Evolutionary conservation across 2,113 vertebrate species (phyloP).

Genomic region (Myodes glareolus): DNA sequence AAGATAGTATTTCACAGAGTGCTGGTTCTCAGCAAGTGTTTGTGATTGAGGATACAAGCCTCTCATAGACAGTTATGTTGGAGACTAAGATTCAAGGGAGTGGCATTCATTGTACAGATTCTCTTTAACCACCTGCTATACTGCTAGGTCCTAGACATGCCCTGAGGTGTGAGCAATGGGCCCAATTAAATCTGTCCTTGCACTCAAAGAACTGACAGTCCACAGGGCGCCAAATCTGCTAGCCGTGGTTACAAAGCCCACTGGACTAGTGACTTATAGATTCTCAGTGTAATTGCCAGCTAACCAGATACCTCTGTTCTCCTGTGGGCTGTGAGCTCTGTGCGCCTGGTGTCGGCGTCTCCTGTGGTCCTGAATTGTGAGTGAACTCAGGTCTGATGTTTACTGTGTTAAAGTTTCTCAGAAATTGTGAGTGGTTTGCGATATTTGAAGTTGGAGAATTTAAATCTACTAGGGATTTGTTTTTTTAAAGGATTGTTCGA

Average conservation of each 20-base stretch:
- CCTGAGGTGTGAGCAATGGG: background rate
- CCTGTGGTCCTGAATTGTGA: background rate
- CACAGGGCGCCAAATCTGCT: background rate
- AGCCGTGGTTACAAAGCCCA: background rate
- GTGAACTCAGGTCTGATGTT: background rate
- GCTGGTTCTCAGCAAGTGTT: background rate
- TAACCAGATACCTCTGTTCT: background rate
- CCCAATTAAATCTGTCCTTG: background rate
- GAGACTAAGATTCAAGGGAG: background rate
- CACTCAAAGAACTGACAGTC: background rate
- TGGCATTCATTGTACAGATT: background rate
- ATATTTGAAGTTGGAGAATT: background rate
- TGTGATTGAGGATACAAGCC: background rate
- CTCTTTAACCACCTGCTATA: background rate
- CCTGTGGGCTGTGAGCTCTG: background rate
- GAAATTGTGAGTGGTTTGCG: constrained; percentile 16
- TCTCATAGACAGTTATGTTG: background rate
- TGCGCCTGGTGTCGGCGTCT: too few relatives aligned
- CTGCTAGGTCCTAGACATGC: background rate
- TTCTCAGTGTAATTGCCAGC: background rate
- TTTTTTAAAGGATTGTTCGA: background rate
- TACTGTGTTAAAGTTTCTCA: background rate
- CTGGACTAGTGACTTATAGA: background rate
- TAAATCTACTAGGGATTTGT: background rate
- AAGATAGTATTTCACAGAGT: background rate